Evolutionary conservation across 2,113 vertebrate genomes (phyloP).

Genomic region (Egretta garzetta): DNA sequence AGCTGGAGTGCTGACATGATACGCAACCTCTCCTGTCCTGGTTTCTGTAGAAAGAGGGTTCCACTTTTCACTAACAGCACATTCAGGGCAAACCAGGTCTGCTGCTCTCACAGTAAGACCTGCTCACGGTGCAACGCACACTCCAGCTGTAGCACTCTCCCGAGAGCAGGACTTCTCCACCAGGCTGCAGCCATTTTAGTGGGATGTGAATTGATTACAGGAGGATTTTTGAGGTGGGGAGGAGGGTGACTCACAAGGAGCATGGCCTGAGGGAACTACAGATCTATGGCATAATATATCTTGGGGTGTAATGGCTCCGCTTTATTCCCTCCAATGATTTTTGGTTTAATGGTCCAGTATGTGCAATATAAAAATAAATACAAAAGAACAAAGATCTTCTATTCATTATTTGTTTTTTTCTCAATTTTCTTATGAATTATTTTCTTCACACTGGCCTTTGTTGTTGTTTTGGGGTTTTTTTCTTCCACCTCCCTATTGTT

Average conservation of each 20-base stretch:
- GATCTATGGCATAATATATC: not conserved
- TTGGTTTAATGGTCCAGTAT: not conserved
- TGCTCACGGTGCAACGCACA: fast-evolving
- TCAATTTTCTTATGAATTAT: not conserved
- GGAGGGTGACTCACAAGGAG: not conserved
- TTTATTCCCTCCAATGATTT: not conserved
- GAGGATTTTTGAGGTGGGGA: not conserved
- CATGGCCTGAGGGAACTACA: not conserved
- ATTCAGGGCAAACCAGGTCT: not conserved
- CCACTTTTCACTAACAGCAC: not conserved
- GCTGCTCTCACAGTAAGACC: not conserved
- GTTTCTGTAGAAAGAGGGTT: not conserved
- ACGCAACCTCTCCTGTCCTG: not conserved
- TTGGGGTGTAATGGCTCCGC: not conserved
- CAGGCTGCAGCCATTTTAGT: not conserved
- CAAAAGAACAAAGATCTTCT: not conserved
- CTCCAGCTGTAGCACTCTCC: not conserved
- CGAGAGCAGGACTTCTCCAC: fast-evolving
- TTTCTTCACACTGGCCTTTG: not conserved
- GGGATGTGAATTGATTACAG: not conserved
- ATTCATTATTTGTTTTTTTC: not conserved
- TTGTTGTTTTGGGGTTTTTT: not conserved
- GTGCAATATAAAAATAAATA: not conserved
- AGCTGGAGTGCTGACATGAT: not conserved
- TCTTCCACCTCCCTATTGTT: fast-evolving